These are phyloP conservation scores for Sycophila sp. DNA, from an alignment of 1,140 invertebrate genomes.

Conservation along the genomic window DNA sequence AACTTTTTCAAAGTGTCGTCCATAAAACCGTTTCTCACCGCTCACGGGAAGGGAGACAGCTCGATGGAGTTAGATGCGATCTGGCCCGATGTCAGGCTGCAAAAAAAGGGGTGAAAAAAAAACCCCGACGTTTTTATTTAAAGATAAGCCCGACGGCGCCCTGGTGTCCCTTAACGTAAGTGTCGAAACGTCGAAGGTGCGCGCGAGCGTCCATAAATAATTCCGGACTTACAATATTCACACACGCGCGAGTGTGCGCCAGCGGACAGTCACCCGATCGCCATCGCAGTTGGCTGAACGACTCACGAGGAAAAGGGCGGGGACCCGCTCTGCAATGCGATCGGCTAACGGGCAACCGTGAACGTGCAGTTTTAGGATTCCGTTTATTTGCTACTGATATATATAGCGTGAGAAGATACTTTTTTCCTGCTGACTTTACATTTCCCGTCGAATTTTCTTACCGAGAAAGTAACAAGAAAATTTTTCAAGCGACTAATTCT, in stretches of 20 bases:
- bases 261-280: neutral
- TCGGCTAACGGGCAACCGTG: no score
- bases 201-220: slow-evolving; percentile 2
- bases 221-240: slow-evolving; percentile 9
- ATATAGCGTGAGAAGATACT: no score
- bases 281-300: neutral
- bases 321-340: no score
- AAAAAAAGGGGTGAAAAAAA: neutral
- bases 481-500: no score
- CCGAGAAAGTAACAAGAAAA: no score
- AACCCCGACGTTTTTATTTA: slow-evolving; percentile 11
- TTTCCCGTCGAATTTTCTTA: no score
- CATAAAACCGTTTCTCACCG: slow-evolving; percentile 13
- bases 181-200: neutral
- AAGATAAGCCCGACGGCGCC: slow-evolving; percentile 1
- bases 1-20: slow-evolving; percentile 7
- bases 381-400: no score
- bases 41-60: neutral
- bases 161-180: slow-evolving; percentile 5
- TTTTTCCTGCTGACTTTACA: no score
- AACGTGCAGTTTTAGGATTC: no score
- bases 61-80: slow-evolving; percentile 11
- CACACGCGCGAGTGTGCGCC: no score
- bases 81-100: neutral
- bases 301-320: neutral